Conservation (phyloP, 1,140 invertebrate genomes). For the Drosophila sp. region DNA sequence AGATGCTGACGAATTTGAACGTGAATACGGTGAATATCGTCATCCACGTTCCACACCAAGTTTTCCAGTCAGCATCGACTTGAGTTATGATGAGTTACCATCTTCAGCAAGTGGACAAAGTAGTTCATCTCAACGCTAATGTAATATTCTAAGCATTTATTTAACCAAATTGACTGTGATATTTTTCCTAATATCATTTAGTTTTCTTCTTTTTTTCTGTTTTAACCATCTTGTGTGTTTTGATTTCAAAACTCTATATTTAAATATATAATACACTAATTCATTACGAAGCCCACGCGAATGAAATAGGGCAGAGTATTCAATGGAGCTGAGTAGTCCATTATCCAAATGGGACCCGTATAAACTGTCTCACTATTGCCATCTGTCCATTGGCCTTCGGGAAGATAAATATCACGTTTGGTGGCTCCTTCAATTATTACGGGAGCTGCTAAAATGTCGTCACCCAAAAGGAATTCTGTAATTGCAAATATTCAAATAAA, state of each 20-base stretch:
- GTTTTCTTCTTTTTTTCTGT: slow-evolving; percentile 22
- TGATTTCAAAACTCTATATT: background rate
- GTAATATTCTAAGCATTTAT: background rate
- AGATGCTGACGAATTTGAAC: slow-evolving; percentile 49
- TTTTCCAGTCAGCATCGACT: background rate
- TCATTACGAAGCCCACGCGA: slow-evolving; percentile 55
- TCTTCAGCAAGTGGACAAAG: background rate
- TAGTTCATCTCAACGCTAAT: background rate
- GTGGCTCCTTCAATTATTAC: slow-evolving; percentile 87
- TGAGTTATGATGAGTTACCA: slow-evolving; percentile 5
- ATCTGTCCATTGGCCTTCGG: slow-evolving; percentile 88
- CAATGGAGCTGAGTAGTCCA: slow-evolving; percentile 87
- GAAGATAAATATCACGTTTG: slow-evolving; percentile 90
- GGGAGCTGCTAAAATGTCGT: slow-evolving; percentile 93
- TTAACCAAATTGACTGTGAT: slow-evolving; percentile 57
- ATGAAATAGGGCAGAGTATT: slow-evolving; percentile 87
- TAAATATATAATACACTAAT: slow-evolving; percentile 32
- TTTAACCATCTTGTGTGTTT: background rate
- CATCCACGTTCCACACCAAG: background rate
- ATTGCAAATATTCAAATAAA: background rate
- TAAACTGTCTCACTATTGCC: slow-evolving; percentile 83
- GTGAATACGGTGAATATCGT: slow-evolving; percentile 49
- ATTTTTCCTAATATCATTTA: slow-evolving; percentile 19
- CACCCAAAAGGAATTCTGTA: slow-evolving; percentile 92
- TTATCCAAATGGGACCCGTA: slow-evolving; percentile 87